Percentiles rank a stretch among this genome's conserved stretches.
These are phyloP conservation scores for Bombyx huttoni DNA, from an alignment of 2,888 invertebrate genomes.

Conservation along the genomic window DNA sequence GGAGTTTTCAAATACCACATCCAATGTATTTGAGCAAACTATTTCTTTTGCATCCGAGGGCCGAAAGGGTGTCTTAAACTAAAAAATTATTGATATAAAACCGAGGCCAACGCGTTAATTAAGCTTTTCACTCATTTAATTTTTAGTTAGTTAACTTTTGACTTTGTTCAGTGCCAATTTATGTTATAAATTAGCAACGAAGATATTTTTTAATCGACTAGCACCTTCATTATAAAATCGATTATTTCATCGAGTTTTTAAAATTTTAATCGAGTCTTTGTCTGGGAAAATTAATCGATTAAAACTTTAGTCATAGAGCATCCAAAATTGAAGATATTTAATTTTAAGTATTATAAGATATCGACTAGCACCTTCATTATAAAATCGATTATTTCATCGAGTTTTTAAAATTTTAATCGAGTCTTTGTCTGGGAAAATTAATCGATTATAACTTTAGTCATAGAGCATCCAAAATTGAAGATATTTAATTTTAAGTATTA, in stretches of 20 bases:
- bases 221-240: slow-evolving; percentile 11
- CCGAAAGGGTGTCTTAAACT: slow-evolving; percentile 60
- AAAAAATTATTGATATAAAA: slow-evolving; percentile 64
- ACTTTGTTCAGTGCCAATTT: slow-evolving; percentile 51
- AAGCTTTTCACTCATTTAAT: slow-evolving; percentile 62
- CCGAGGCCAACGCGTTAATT: slow-evolving; percentile 51
- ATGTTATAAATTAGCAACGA: slow-evolving; percentile 58
- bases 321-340: not conserved
- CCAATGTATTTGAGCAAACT: slow-evolving; percentile 9
- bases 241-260: not conserved
- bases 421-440: not conserved
- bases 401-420: not conserved
- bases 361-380: slow-evolving; percentile 22
- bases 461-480: not conserved
- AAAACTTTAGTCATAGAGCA: not conserved
- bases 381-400: slow-evolving; percentile 2
- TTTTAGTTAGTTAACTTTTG: slow-evolving; percentile 46
- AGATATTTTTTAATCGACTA: slow-evolving; percentile 38
- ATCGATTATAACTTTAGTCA: not conserved
- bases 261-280: not conserved
- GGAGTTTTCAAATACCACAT: slow-evolving; percentile 7
- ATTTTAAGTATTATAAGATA: slow-evolving; percentile 5
- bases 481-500: not conserved
- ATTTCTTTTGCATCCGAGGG: slow-evolving; percentile 16
- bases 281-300: not conserved